Conservation (phyloP, 2,113 vertebrate species). For the Enhydra lutris region DNA sequence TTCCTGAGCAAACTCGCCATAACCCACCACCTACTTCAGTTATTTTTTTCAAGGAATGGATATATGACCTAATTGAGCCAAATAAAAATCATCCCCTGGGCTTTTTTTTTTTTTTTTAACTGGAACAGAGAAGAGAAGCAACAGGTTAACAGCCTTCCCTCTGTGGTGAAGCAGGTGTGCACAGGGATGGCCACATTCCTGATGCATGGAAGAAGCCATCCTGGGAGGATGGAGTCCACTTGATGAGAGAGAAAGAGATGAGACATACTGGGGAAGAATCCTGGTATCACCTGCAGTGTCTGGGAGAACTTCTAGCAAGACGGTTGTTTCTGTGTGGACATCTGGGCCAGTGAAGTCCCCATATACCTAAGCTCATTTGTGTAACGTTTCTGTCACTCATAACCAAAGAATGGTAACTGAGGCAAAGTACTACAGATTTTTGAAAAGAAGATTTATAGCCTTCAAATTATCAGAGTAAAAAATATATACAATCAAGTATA, state of each 20-base stretch:
- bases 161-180: neutral
- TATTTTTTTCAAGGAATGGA: neutral
- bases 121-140: neutral
- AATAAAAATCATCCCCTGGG: neutral
- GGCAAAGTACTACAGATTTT: neutral
- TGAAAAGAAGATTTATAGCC: neutral
- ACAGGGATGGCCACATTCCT: rapidly evolving
- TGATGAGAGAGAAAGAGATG: neutral
- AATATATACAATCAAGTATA: neutral
- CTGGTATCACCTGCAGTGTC: rapidly evolving
- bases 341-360: no score
- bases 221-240: neutral
- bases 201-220: rapidly evolving
- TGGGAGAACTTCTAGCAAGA: rapidly evolving
- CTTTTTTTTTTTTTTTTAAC: neutral
- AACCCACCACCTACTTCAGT: rapidly evolving
- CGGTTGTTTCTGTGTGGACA: neutral
- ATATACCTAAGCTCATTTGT: neutral
- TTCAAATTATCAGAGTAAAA: neutral
- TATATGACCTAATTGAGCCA: neutral
- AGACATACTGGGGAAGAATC: neutral
- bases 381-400: neutral
- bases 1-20: neutral
- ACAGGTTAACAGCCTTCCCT: neutral
- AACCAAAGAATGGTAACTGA: neutral